A percentile compares a stretch with the other conserved stretches of the same genome.
Conservation (phyloP, 2,888 invertebrate species). For the Patella ulyssiponensis region DNA sequence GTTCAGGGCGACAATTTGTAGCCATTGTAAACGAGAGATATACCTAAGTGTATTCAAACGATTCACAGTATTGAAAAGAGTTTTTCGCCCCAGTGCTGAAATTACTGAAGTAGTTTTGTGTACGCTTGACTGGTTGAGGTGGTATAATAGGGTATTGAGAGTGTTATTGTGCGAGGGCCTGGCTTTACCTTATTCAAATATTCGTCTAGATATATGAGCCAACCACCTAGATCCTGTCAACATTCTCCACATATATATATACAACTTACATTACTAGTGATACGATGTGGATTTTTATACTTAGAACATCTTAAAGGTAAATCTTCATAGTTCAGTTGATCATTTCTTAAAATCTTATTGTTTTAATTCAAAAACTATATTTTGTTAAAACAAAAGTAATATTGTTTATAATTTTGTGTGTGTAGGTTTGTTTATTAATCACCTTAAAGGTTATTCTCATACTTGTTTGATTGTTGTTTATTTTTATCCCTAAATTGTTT, state of each 20-base stretch:
- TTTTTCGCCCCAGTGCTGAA: conserved; percentile 8
- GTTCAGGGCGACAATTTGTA: not conserved
- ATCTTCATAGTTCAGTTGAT: too few species aligned
- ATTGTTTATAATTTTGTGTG: too few species aligned
- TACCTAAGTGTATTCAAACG: not conserved
- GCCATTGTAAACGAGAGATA: not conserved
- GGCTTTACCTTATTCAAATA: not conserved
- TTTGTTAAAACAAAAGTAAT: too few species aligned
- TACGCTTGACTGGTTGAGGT: not conserved
- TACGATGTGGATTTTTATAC: too few species aligned
- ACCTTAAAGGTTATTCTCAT: too few species aligned
- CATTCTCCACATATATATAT: not conserved
- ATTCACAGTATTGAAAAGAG: not conserved
- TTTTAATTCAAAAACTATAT: too few species aligned
- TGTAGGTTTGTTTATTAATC: too few species aligned
- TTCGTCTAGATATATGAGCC: not conserved
- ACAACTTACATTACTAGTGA: not conserved
- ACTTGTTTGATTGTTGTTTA: too few species aligned
- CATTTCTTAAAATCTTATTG: too few species aligned
- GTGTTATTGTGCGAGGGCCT: not conserved
- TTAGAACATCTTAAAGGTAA: too few species aligned
- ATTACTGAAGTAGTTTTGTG: not conserved
- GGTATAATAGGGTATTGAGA: not conserved
- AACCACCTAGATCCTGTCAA: not conserved
- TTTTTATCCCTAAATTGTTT: too few species aligned